Evolutionary conservation across 1,140 invertebrate species (phyloP), one percentile per base, ranked within the genome.

Genomic region (Drosophila sucinea): DNA sequence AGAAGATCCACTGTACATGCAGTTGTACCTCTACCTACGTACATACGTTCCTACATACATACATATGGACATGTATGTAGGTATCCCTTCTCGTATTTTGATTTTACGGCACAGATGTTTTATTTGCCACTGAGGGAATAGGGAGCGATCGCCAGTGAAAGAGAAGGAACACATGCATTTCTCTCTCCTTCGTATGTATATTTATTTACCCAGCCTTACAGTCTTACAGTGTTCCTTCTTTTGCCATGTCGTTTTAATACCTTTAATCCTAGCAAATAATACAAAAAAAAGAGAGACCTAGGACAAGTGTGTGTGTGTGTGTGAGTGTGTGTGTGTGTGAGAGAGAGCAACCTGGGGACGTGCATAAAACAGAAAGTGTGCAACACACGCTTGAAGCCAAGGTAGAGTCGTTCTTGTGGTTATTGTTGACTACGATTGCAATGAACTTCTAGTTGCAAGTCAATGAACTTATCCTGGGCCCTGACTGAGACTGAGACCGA

Each of bases 201-300:
- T 86, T 81, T 74, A 70, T 86, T 81, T 81, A 81, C 70, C 62
- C 81, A 78, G 70, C 17, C 17, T 17, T 54, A 44, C 64, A 73
- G 70, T 63, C 70, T 54, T 27, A 51, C 8, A 11, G 30, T 41
- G 68, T 79, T 72, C 79, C 8, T 38, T 38, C 35, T 38, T 64
- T 71, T 70, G 74, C 71, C 70, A 67, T 78, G 85, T 80, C 84
- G 23, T 81, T 81, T 89, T 89, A 89, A 89, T 89, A 56, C 84
- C 84, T 81, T 89, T 89, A 89, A 89, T 89, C 84, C 84, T 89
- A 89, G 84, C 84, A 89, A 84, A 89, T 89, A 87, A 67, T 73
- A 81, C 80, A 65, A 69, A 83, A 35, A 35, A 62, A 55, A 72
- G 70, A 69, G 76, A 73, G 56, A 54, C 63, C 77, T 85, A 81